Base-by-base conservation (phyloP, 2,888 invertebrate genomes). In the Apocheima hispidaria region DNA sequence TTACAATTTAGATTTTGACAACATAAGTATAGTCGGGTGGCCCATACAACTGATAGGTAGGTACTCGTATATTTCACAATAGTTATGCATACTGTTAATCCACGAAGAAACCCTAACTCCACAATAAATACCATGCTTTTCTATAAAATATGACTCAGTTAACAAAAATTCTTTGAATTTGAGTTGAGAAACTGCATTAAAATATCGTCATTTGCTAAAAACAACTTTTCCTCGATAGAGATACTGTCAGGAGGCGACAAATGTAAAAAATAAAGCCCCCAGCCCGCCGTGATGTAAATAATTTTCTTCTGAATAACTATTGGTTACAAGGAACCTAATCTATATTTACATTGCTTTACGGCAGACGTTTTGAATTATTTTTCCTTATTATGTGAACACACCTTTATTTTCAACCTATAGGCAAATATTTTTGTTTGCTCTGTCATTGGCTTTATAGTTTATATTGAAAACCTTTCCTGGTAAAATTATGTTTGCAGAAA, bases 301-400 rank as follows among this genome's bases (percentile, higher is more conserved):
- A 20, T 1, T 9, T 18, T 30, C 9, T 41, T 28, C 26, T 28
- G 30, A 18, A 43, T 36, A 48, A 6, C 30, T 40, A 56, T 48
- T 21, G 30, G 10, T 43, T 43, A 26, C 44, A 50, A 38, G 30
- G 26, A 48, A 14, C 26, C 20, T 16, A 18, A 49, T 57, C 57
- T 50, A 12, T 36, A 43, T 41, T 57, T 46, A 28, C 33, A 36
- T 30, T 26, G 26, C 14, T 58, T 51, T 36, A 38, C 12, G 14
- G 21, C 44, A 38, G 26, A 30, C 30, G 16, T 16, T 4, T 14
- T n/a, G 18, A 23, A 26, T 5, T 16, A n/a, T 4, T 57, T 54
- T 54, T 54, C 38, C 53, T 49, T 41, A 51, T 33, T 56, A 6
- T 35, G 33, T 10, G 9, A 14, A 35, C 46, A 52, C 48, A 28